Evolutionary conservation across 64 coral and sea anemone genomes (phyloP).

Genomic region (Exaiptasia diaphana): DNA sequence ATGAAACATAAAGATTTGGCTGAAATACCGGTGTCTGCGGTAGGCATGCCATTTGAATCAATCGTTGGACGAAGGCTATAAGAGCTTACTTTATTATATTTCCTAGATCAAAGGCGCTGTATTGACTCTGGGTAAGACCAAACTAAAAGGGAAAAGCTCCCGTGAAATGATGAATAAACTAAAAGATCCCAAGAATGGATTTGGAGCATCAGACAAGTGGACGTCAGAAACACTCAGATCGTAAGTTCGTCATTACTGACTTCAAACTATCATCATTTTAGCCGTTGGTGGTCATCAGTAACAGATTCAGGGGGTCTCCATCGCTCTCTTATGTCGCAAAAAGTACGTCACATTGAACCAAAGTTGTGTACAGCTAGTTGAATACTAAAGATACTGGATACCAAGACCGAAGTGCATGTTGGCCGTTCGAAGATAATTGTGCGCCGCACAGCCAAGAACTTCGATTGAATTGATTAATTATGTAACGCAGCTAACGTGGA

Average conservation of each 20-base stretch:
- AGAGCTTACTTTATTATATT: not conserved
- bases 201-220: not conserved
- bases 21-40: not conserved
- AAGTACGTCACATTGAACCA: no score
- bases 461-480: no score
- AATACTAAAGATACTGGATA: no score
- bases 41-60: not conserved
- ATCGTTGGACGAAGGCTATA: not conserved
- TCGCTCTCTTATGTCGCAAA: not conserved
- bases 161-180: not conserved
- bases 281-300: no score
- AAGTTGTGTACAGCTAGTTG: no score
- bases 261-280: no score
- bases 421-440: no score
- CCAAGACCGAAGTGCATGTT: no score
- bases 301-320: no score
- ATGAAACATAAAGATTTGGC: not conserved
- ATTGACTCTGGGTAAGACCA: not conserved
- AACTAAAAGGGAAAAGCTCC: not conserved
- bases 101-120: constrained; percentile 1
- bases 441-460: no score
- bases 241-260: no score
- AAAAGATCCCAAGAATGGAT: not conserved
- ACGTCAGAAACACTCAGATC: not conserved
- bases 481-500: no score